Conservation (phyloP, 2,113 vertebrate genomes). For the Heliornis fulica region DNA sequence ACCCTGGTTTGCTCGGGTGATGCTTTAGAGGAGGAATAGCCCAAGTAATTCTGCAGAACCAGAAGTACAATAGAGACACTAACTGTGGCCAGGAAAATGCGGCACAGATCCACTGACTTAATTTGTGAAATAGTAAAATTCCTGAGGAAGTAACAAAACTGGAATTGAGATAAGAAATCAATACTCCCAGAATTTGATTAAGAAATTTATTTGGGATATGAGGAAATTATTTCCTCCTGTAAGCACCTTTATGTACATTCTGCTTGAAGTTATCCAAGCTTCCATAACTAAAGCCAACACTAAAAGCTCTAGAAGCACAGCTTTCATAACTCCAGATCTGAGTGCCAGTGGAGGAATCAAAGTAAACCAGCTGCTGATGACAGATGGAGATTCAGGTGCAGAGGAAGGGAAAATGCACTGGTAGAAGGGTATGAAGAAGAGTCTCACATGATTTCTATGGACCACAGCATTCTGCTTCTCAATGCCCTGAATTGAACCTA, state of each 20-base stretch:
- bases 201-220: neutral
- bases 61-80: neutral
- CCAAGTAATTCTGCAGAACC: neutral
- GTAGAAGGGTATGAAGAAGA: neutral
- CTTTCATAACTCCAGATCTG: neutral
- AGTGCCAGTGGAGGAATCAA: neutral
- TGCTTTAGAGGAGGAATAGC: neutral
- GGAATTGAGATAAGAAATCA: neutral
- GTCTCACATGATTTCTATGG: accelerated
- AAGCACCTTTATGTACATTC: neutral
- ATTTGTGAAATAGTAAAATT: neutral
- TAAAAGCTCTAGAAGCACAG: neutral
- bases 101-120: neutral
- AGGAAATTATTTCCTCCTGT: neutral
- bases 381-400: neutral
- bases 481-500: neutral
- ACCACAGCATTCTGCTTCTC: neutral
- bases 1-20: neutral
- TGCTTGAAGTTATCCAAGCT: neutral
- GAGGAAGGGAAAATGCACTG: neutral
- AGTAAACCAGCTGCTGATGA: neutral
- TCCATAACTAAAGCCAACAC: neutral
- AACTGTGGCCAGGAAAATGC: neutral
- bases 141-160: neutral
- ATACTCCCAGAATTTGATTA: accelerated